Evolutionary conservation across 2,113 vertebrate species (phyloP).

Genomic region (Corythoichthys intestinalis): DNA sequence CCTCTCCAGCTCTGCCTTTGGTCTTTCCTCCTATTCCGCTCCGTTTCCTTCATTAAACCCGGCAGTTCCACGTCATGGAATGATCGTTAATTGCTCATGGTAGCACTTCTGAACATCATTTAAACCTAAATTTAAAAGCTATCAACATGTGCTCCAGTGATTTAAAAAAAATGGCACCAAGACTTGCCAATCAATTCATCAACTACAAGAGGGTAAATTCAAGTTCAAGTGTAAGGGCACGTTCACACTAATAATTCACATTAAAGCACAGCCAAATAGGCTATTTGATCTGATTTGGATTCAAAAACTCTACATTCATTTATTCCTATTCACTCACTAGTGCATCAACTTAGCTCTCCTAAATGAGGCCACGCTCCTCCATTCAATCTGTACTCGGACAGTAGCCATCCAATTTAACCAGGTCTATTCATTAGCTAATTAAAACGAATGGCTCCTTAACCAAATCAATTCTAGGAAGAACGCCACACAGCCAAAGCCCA

Average conservation of each 20-base stretch:
- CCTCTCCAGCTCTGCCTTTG: conserved; percentile 20
- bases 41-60: neutral
- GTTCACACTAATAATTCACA: no score
- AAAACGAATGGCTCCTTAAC: conserved; percentile 68
- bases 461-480: conserved; percentile 53
- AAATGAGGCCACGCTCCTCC: conserved; percentile 1
- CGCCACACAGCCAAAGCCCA: conserved; percentile 20
- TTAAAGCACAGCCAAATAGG: no score
- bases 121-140: conserved; percentile 15
- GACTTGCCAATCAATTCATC: no score
- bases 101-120: neutral
- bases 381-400: neutral
- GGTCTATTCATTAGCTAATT: conserved; percentile 63
- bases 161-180: neutral
- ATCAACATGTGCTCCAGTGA: neutral
- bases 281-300: no score
- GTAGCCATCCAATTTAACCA: conserved; percentile 37
- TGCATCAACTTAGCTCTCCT: neutral
- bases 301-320: no score
- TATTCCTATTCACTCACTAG: neutral
- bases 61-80: neutral
- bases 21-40: conserved; percentile 2
- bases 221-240: no score
- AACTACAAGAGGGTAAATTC: no score
- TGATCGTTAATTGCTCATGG: conserved; percentile 23